phyloP scores from a whole-genome alignment of 2,113 vertebrate genomes.

The Zosterops borbonicus region DNA sequence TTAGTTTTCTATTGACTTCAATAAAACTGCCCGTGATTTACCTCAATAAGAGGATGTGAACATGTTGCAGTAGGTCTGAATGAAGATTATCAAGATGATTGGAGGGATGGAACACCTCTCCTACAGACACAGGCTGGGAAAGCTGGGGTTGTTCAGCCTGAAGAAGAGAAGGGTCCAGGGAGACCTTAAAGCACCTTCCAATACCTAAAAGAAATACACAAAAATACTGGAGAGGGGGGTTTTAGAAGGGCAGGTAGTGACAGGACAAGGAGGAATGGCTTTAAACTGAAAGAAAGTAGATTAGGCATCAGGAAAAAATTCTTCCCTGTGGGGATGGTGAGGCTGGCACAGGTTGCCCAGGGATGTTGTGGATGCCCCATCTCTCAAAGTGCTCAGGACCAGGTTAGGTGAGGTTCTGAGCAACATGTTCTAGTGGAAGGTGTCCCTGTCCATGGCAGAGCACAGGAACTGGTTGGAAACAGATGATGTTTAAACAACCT shows the following conservation, averaged over 20 bases:
- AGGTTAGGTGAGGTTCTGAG: not conserved
- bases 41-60: not conserved
- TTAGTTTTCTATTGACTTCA: not conserved
- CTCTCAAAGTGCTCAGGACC: not conserved
- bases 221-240: not conserved
- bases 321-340: not conserved
- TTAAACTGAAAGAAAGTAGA: not conserved
- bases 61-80: not conserved
- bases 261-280: not conserved
- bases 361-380: not conserved
- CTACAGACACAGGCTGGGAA: not conserved
- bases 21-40: not conserved
- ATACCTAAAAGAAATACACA: not conserved
- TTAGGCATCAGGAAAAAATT: not conserved
- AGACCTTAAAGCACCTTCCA: not conserved
- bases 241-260: not conserved
- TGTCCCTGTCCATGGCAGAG: not conserved
- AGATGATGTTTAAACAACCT: not conserved
- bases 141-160: not conserved
- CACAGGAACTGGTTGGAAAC: accelerated
- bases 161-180: not conserved
- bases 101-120: not conserved
- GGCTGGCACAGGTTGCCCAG: not conserved
- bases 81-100: not conserved
- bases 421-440: not conserved